These are phyloP conservation scores for Sturnus vulgaris DNA, from an alignment of 2,113 vertebrate species.

Conservation along the genomic window DNA sequence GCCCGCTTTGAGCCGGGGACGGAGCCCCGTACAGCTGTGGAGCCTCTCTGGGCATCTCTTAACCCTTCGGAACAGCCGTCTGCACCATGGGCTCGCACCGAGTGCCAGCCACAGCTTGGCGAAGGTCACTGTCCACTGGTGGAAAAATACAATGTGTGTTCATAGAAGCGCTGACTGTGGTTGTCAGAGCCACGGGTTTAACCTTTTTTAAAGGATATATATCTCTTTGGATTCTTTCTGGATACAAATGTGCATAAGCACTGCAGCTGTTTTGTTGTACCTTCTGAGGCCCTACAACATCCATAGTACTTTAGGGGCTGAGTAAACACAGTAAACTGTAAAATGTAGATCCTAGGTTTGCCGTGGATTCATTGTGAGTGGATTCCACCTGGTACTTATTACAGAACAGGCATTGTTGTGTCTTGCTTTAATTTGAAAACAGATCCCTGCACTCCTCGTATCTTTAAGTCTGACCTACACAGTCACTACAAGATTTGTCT, in stretches of 20 bases:
- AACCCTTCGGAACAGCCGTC: fast-evolving
- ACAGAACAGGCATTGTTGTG: background rate
- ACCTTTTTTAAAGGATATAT: fast-evolving
- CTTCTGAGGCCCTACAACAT: background rate
- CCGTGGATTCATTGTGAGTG: background rate
- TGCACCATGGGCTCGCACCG: fast-evolving
- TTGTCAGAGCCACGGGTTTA: background rate
- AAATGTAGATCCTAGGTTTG: background rate
- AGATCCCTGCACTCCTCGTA: fast-evolving
- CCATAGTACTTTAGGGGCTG: fast-evolving
- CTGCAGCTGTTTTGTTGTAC: background rate
- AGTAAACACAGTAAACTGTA: background rate
- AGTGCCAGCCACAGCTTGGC: background rate
- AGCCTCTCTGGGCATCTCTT: background rate
- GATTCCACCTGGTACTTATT: background rate
- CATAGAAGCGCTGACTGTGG: fast-evolving
- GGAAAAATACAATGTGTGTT: background rate
- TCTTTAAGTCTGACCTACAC: background rate
- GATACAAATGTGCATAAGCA: background rate
- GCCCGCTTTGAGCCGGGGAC: background rate
- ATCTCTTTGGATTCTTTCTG: background rate
- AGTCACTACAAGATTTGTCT: background rate
- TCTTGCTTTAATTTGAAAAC: background rate
- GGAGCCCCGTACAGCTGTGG: background rate
- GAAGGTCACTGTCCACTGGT: background rate